These are phyloP conservation scores for Rhinopomastus cyanomelas DNA, from an alignment of 2,113 vertebrate species.

Conservation along the genomic window DNA sequence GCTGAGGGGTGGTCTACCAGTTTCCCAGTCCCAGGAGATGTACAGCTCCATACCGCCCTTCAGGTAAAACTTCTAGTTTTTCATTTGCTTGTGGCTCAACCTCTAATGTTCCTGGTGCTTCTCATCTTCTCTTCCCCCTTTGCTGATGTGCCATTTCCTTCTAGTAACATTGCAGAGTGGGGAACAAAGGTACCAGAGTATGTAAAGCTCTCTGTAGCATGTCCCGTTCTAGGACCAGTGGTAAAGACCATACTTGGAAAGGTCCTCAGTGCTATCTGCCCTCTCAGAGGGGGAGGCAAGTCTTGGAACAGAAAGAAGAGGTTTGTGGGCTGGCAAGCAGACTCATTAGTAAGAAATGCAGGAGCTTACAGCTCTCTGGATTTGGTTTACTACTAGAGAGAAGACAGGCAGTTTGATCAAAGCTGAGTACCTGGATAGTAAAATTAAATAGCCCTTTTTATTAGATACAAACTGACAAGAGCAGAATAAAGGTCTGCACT, in stretches of 20 bases:
- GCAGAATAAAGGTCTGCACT: not conserved
- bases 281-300: not conserved
- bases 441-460: not conserved
- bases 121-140: not conserved
- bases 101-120: not conserved
- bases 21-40: conserved; percentile 98
- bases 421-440: not conserved
- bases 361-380: not conserved
- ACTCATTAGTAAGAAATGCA: not conserved
- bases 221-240: not conserved
- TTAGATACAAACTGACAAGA: not conserved
- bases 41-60: conserved; percentile 95
- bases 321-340: not conserved
- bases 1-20: conserved; percentile 90
- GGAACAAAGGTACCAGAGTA: not conserved
- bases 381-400: not conserved
- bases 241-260: not conserved
- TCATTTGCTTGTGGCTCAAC: not conserved
- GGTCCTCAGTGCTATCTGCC: not conserved
- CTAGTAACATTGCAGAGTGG: not conserved
- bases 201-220: not conserved
- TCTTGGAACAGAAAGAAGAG: not conserved
- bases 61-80: conserved; percentile 77
- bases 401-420: not conserved
- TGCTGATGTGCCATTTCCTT: not conserved